These are phyloP conservation scores for human DNA, from an alignment of 2,113 vertebrate species.

Conservation along the genomic window DNA sequence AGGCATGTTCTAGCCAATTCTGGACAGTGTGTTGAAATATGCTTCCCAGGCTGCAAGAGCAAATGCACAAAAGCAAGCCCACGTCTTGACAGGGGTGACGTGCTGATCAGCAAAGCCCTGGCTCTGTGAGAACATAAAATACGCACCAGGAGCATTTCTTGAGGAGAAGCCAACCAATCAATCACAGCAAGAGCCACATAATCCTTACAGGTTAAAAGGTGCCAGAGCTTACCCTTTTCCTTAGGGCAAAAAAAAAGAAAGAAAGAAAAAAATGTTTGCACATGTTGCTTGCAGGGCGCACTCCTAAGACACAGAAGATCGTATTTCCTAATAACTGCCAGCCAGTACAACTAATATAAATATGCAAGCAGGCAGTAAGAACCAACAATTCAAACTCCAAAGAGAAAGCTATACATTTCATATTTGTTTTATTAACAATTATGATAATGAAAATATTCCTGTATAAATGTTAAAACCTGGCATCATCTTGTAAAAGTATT, in stretches of 20 bases:
- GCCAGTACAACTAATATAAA: background rate
- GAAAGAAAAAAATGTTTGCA: background rate
- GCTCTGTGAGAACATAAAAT: constrained; percentile 62
- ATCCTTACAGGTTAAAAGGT: constrained; percentile 65
- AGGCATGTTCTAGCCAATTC: constrained; percentile 78
- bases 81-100: constrained; percentile 57
- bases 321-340: constrained; percentile 22
- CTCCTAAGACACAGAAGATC: background rate
- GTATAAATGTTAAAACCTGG: background rate
- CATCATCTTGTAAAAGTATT: background rate
- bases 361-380: background rate
- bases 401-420: background rate
- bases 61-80: constrained; percentile 70
- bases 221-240: constrained; percentile 51
- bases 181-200: constrained; percentile 56
- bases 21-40: constrained; percentile 73
- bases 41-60: constrained; percentile 69
- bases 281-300: background rate
- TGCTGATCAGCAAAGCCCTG: constrained; percentile 58
- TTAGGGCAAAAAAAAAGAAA: background rate
- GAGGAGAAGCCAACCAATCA: constrained; percentile 61
- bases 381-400: background rate
- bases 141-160: constrained; percentile 58
- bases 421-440: background rate
- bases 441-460: background rate